Percentiles rank a stretch among this genome's conserved stretches.
phyloP scores from a whole-genome alignment of 2,113 vertebrate genomes.

The Cheilinus undulatus region DNA sequence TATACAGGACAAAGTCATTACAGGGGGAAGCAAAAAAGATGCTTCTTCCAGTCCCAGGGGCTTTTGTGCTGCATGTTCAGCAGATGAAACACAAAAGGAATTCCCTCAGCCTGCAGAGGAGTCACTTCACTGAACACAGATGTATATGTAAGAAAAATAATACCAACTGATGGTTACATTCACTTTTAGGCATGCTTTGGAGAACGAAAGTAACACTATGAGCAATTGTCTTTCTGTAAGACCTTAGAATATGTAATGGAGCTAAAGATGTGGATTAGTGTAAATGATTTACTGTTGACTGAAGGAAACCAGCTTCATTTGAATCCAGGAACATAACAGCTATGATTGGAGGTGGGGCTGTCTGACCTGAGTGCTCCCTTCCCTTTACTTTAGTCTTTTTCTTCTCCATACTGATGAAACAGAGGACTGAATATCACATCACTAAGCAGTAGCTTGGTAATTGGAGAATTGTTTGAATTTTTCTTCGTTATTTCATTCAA shows the following conservation, averaged over 20 bases:
- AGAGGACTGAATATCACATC: no score
- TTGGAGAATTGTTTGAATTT: no score
- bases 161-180: neutral
- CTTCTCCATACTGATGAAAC: no score
- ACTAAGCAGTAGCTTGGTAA: no score
- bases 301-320: constrained; percentile 38
- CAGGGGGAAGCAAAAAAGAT: constrained; percentile 35
- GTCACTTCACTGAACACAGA: constrained; percentile 10
- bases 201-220: neutral
- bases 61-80: constrained; percentile 58
- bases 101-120: neutral
- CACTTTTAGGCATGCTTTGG: neutral
- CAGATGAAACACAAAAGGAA: constrained; percentile 49
- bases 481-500: no score
- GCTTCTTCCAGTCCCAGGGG: constrained; percentile 48
- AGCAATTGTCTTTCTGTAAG: neutral
- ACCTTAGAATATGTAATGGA: constrained; percentile 30
- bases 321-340: constrained; percentile 28
- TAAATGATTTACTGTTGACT: constrained; percentile 69
- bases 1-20: constrained; percentile 47
- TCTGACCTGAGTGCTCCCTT: constrained; percentile 15
- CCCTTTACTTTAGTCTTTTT: no score
- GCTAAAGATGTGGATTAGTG: constrained; percentile 63
- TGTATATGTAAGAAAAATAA: constrained; percentile 4
- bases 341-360: constrained; percentile 9